Conservation (phyloP, 2,113 vertebrate genomes). For the Anhinga rufa region DNA sequence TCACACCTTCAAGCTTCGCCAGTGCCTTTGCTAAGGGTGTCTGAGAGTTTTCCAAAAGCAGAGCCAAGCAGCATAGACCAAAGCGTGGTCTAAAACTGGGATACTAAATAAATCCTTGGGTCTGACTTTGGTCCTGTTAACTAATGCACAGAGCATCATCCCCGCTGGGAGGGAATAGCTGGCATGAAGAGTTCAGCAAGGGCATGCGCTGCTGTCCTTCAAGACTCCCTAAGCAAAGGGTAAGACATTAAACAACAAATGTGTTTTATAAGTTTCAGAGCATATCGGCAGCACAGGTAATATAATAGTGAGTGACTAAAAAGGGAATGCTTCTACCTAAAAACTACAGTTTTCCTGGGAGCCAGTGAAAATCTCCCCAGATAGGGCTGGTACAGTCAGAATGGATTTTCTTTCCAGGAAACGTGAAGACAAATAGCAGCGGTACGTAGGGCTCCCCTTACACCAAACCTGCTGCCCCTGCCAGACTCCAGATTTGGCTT, state of each 20-base stretch:
- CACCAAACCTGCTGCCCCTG: not conserved
- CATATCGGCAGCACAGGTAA: not conserved
- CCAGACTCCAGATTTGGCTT: not conserved
- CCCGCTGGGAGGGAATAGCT: not conserved
- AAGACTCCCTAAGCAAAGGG: not conserved
- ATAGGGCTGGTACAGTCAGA: not conserved
- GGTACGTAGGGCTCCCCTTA: not conserved
- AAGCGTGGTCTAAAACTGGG: not conserved
- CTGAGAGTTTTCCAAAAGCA: not conserved
- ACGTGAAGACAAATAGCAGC: not conserved
- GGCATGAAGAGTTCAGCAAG: not conserved
- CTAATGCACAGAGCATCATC: not conserved
- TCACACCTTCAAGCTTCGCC: not conserved
- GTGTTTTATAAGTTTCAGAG: not conserved
- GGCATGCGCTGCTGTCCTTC: not conserved
- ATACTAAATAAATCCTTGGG: not conserved
- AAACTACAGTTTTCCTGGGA: not conserved
- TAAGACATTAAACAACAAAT: not conserved
- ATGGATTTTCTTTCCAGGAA: not conserved
- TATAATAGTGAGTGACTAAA: not conserved
- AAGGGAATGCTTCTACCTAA: not conserved
- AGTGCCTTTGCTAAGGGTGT: not conserved
- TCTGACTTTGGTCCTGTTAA: not conserved
- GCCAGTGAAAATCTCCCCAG: not conserved
- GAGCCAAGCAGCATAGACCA: not conserved